phyloP scores from a whole-genome alignment of 1,140 invertebrate species.

The Chymomyza costata region DNA sequence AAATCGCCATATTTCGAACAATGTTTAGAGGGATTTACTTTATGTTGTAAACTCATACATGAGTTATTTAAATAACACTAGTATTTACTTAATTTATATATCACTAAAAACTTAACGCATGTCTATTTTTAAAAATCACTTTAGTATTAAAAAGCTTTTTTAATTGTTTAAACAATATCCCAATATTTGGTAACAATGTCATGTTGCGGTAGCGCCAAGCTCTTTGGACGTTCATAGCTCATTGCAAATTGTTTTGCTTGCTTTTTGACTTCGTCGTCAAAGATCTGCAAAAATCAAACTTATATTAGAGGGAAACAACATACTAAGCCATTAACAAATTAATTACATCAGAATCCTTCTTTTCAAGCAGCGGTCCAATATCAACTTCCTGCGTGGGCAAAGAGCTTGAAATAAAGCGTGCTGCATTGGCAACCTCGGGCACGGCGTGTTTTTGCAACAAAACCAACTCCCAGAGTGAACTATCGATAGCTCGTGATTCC shows the following conservation, averaged over 20 bases:
- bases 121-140: no score
- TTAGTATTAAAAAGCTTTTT: background rate
- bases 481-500: conserved; percentile 87
- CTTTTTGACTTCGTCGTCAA: conserved; percentile 80
- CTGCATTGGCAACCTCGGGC: conserved; percentile 81
- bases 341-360: conserved; percentile 78
- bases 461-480: conserved; percentile 94
- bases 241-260: conserved; percentile 80
- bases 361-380: conserved; percentile 79
- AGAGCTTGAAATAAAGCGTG: conserved; percentile 81
- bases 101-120: no score
- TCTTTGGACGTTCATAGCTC: conserved; percentile 79
- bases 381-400: conserved; percentile 83
- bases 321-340: no score
- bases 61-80: background rate
- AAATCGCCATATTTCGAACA: no score
- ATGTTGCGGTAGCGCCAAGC: conserved; percentile 37
- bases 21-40: no score
- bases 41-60: no score
- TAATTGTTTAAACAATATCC: conserved; percentile 36
- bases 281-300: conserved; percentile 78
- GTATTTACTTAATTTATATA: conserved; percentile 1
- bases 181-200: conserved; percentile 47
- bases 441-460: conserved; percentile 85
- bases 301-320: conserved; percentile 16